Base-by-base conservation (phyloP, 2,888 invertebrate species). In the Cephonodes hylas region DNA sequence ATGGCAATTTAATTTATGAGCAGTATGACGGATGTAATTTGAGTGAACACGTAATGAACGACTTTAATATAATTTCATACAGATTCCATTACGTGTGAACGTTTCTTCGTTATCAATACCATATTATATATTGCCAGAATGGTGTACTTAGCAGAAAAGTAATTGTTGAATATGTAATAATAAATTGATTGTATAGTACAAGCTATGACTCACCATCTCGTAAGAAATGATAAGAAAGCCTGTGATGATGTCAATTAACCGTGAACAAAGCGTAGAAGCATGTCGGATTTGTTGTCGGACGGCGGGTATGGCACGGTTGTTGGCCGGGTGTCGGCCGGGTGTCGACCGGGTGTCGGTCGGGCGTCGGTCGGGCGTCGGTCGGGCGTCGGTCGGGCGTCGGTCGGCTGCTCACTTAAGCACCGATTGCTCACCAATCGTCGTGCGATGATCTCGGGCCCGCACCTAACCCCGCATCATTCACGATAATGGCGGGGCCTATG, bases 381-480 rank as follows among this genome's bases (percentile, higher is more conserved):
- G 31, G 31, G 6, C 31, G 31, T 2, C 31, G 5, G 38, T 38
- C 38, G 38, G 38, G 38, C n/a, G 38, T 38, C 38, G 38, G 38
- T 38, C 38, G 38, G 38, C 66, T 60, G 60, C 63, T 61, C 59
- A 59, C 64, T 63, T 59, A 65, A 64, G 69, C 62, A 66, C 67
- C 67, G 65, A 68, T 69, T 66, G 74, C 70, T 74, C 68, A 69
- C 64, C 74, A 69, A 73, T 73, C 70, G 74, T 74, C 65, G 69
- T 65, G 70, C 78, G 79, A 84, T 85, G 85, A 86, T 87, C 86
- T 81, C 77, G 70, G 70, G 80, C 83, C 81, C 80, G 79, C 81
- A 85, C 84, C 83, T 81, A 84, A 80, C 86, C 89, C 84, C 85
- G 87, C 88, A 89, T 90, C 91, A 86, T 83, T 89, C 88, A 86